A percentile compares a stretch with the other conserved stretches of the same genome.
phyloP scores from a whole-genome alignment of 1,140 invertebrate genomes.

The Drosophila santomea region DNA sequence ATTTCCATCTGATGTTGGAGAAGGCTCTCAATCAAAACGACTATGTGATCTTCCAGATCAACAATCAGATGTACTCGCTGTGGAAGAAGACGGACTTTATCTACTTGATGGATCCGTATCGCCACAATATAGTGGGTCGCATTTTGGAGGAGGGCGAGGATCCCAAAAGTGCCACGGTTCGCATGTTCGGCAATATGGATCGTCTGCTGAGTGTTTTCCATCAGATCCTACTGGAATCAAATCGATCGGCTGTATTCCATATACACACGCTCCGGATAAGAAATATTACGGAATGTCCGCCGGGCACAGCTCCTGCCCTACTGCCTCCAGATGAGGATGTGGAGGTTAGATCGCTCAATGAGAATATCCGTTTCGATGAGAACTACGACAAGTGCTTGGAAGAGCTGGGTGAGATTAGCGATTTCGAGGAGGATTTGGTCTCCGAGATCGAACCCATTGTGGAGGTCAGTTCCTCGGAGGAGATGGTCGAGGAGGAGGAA shows the following conservation, averaged over 20 bases:
- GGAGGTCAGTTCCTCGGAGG: constrained; percentile 71
- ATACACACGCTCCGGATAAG: constrained; percentile 65
- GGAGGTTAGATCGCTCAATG: constrained; percentile 71
- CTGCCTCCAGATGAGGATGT: constrained; percentile 56
- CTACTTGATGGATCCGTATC: constrained; percentile 80
- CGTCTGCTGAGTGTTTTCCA: constrained; percentile 70
- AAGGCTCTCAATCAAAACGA: constrained; percentile 54
- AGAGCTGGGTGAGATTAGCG: constrained; percentile 72
- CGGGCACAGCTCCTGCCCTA: constrained; percentile 58
- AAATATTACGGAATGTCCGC: constrained; percentile 66
- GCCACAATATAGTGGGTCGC: constrained; percentile 69
- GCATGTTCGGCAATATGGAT: constrained; percentile 76
- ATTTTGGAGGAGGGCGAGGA: constrained; percentile 62
- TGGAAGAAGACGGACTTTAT: constrained; percentile 77
- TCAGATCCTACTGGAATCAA: constrained; percentile 72
- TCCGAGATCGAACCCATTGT: constrained; percentile 71
- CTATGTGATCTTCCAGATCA: constrained; percentile 75
- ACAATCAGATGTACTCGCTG: constrained; percentile 77
- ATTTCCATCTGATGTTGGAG: constrained; percentile 65
- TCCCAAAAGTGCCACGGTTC: constrained; percentile 64
- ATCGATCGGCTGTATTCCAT: constrained; percentile 70
- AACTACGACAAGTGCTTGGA: constrained; percentile 73
- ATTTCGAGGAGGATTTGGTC: constrained; percentile 73
- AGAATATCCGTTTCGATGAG: constrained; percentile 75
- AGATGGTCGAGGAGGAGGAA: constrained; percentile 75